phyloP scores from a whole-genome alignment of 2,113 vertebrate genomes.

The Coturnix japonica region DNA sequence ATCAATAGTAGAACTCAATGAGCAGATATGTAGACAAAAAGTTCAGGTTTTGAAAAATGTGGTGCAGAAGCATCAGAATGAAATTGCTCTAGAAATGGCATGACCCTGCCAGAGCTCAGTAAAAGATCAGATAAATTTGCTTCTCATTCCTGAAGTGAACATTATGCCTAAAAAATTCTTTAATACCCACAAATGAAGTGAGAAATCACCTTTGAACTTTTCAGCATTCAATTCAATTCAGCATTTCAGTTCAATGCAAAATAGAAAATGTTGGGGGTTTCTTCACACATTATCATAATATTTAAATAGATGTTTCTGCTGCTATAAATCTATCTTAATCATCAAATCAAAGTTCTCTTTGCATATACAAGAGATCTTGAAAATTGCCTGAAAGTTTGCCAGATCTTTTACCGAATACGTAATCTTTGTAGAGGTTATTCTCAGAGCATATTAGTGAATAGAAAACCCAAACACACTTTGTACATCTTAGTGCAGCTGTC shows the following conservation, averaged over 20 bases:
- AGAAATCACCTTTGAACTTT: neutral
- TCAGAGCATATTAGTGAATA: neutral
- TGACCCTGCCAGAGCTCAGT: neutral
- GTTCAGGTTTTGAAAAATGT: conserved; percentile 3
- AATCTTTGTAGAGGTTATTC: conserved; percentile 27
- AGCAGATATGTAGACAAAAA: neutral
- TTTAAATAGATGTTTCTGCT: conserved; percentile 24
- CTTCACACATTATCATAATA: neutral
- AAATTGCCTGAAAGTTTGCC: conserved; percentile 53
- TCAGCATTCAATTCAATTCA: neutral
- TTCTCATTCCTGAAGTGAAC: neutral
- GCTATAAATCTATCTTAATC: conserved; percentile 43
- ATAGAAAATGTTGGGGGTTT: neutral
- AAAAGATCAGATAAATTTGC: neutral
- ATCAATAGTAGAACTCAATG: neutral
- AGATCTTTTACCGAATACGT: neutral
- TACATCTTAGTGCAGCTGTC: neutral
- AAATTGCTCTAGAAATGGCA: neutral
- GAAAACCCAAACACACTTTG: neutral
- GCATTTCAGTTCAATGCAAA: conserved; percentile 1
- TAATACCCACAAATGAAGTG: neutral
- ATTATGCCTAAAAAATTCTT: neutral
- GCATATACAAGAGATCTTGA: conserved; percentile 50
- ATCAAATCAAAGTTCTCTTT: conserved; percentile 49
- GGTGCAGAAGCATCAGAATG: neutral